These are phyloP conservation scores for Ivindomyrus marchei DNA, from an alignment of 2,113 vertebrate genomes.

Conservation along the genomic window DNA sequence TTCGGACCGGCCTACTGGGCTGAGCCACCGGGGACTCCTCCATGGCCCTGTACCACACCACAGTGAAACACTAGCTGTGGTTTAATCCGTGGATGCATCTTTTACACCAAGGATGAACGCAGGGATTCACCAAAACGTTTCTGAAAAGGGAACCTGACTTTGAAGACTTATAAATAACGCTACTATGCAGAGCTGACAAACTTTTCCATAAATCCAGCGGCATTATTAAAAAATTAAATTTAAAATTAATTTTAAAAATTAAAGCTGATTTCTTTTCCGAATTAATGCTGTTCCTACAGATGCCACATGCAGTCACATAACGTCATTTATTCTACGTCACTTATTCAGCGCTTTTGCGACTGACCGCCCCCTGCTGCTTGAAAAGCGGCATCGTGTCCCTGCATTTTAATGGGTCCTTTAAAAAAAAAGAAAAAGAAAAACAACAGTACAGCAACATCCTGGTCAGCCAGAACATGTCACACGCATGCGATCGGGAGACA, in stretches of 20 bases:
- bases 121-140: background rate
- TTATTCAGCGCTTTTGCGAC: conserved; percentile 7
- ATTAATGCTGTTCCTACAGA: background rate
- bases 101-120: background rate
- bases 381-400: conserved; percentile 47
- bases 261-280: background rate
- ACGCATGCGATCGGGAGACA: background rate
- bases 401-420: conserved; percentile 11
- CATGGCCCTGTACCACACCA: conserved; percentile 49
- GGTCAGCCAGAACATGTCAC: background rate
- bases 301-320: background rate
- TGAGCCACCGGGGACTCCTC: conserved; percentile 41
- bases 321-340: background rate
- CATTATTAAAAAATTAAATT: background rate
- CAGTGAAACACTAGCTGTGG: background rate
- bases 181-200: background rate
- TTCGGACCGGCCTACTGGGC: conserved; percentile 45
- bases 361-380: conserved; percentile 51
- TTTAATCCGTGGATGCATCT: background rate
- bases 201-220: background rate
- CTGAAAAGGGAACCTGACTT: background rate
- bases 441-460: background rate
- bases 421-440: conserved; percentile 6
- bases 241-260: background rate
- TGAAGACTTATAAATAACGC: background rate